Conservation (phyloP, 2,888 invertebrate species). For the Agrochola macilenta region DNA sequence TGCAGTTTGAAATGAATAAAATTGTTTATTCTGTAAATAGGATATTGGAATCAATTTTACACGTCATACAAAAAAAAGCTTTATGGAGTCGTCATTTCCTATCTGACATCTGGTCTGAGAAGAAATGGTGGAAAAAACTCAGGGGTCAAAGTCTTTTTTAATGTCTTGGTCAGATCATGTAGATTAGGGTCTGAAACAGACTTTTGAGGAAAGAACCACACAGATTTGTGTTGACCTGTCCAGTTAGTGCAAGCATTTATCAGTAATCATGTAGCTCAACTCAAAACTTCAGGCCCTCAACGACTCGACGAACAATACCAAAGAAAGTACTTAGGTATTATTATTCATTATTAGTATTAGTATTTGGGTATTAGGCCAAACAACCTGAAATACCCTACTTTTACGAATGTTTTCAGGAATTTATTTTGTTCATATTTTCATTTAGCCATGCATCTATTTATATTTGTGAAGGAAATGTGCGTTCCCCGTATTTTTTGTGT, state of each 20-base stretch:
- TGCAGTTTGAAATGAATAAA: not conserved
- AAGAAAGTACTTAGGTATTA: not conserved
- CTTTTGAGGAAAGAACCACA: not conserved
- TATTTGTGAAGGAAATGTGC: conserved; percentile 54
- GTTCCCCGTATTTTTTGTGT: conserved; percentile 46
- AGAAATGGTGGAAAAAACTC: not conserved
- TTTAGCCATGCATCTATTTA: conserved; percentile 50
- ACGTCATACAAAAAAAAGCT: not conserved
- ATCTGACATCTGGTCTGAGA: not conserved
- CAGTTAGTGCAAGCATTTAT: not conserved
- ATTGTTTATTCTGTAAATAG: not conserved
- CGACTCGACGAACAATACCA: too few species aligned
- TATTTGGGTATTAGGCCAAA: not conserved
- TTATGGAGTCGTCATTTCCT: not conserved
- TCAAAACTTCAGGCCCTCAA: not conserved
- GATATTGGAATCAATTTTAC: not conserved
- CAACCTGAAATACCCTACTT: not conserved
- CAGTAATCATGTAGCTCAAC: not conserved
- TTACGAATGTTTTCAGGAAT: conserved; percentile 5
- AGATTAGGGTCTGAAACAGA: not conserved
- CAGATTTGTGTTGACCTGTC: too few species aligned
- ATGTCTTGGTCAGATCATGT: not conserved
- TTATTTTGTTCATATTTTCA: conserved; percentile 40
- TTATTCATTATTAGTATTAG: too few species aligned
- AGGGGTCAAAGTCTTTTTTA: too few species aligned